Conservation (phyloP, 2,113 vertebrate genomes). For the Tachuris rubrigastra region DNA sequence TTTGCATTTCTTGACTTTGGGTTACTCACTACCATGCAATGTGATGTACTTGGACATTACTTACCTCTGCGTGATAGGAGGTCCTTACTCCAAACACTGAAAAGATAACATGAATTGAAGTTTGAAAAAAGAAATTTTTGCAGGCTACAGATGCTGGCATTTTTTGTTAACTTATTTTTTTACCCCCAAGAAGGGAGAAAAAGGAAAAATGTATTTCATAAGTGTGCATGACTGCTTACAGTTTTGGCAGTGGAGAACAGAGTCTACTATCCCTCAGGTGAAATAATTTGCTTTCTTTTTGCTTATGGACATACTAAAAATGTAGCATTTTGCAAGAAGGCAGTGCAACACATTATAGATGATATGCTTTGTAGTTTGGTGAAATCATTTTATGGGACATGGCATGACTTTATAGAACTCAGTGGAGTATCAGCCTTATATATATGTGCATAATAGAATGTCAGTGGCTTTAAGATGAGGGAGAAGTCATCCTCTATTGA, state of each 20-base stretch:
- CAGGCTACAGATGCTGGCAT: background rate
- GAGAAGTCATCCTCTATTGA: background rate
- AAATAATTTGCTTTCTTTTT: constrained; percentile 3
- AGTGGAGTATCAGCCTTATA: background rate
- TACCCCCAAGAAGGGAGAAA: background rate
- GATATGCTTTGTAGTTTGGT: background rate
- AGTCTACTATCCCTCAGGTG: background rate
- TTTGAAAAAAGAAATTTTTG: background rate
- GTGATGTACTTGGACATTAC: background rate
- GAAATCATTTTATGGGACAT: background rate
- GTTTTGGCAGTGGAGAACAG: background rate
- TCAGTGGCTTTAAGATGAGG: background rate
- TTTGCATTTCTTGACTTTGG: background rate
- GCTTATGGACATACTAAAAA: constrained; percentile 11
- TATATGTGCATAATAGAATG: background rate
- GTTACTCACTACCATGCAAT: background rate
- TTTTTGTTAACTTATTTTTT: background rate
- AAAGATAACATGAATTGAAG: background rate
- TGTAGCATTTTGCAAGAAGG: background rate
- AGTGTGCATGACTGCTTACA: background rate
- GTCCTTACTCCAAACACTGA: background rate
- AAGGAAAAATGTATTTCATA: background rate
- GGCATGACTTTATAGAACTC: constrained; percentile 18
- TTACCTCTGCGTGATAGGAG: background rate
- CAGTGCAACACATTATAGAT: background rate